phyloP scores from a whole-genome alignment of 1,140 invertebrate species.

The Chrysomallon squamiferum region DNA sequence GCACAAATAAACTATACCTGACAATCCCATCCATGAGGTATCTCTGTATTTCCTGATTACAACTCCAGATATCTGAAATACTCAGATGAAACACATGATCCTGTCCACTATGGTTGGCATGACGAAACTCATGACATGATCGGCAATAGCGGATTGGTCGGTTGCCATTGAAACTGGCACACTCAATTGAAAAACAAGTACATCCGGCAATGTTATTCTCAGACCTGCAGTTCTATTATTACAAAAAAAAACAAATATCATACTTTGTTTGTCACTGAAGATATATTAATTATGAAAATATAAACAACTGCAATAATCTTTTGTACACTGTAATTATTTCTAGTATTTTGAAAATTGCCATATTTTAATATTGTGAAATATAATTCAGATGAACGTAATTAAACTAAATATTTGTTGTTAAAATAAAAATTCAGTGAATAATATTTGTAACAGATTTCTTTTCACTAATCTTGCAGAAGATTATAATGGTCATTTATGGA shows the following conservation, averaged over 20 bases:
- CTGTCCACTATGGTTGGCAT: conserved; percentile 84
- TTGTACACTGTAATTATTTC: neutral
- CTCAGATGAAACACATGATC: conserved; percentile 86
- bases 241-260: neutral
- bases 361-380: neutral
- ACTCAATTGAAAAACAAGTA: conserved; percentile 96
- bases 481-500: too few relatives aligned
- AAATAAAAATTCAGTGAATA: too few relatives aligned
- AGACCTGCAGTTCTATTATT: conserved; percentile 82
- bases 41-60: conserved; percentile 84
- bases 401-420: neutral
- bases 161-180: conserved; percentile 94
- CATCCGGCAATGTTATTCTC: conserved; percentile 92
- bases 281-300: neutral
- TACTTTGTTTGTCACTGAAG: neutral
- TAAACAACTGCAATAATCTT: too few relatives aligned
- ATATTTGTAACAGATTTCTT: too few relatives aligned
- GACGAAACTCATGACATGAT: conserved; percentile 72
- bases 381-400: neutral
- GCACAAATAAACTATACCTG: too few relatives aligned
- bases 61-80: conserved; percentile 82
- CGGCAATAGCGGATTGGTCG: conserved; percentile 92
- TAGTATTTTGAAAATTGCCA: neutral
- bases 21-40: conserved; percentile 97
- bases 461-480: too few relatives aligned